A percentile compares a stretch with the other conserved stretches of the same genome.
phyloP scores from a whole-genome alignment of 2,113 vertebrate genomes.

The Sakesphorus luctuosus region DNA sequence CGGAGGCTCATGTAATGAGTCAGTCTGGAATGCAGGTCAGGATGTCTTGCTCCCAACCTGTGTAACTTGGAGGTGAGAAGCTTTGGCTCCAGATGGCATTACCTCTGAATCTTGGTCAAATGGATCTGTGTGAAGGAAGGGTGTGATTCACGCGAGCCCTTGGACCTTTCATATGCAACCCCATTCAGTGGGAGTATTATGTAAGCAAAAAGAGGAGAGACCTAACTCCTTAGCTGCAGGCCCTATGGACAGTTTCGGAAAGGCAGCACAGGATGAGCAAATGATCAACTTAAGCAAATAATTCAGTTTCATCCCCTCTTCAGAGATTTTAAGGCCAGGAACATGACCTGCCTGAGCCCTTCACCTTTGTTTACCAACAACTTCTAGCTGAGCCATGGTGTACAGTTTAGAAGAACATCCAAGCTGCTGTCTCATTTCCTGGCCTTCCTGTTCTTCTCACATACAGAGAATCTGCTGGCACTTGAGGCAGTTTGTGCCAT shows the following conservation, averaged over 20 bases:
- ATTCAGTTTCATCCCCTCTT: not conserved
- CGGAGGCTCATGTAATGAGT: not conserved
- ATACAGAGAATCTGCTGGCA: not conserved
- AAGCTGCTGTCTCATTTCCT: not conserved
- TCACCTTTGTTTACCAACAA: not conserved
- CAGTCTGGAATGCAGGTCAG: not conserved
- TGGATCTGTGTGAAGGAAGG: not conserved
- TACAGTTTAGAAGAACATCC: not conserved
- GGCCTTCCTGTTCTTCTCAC: not conserved
- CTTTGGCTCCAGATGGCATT: not conserved
- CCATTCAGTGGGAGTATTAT: not conserved
- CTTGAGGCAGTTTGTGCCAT: not conserved
- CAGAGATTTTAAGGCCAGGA: not conserved
- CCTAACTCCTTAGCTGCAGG: not conserved
- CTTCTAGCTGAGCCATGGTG: not conserved
- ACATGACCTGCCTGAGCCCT: not conserved
- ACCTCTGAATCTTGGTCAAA: not conserved
- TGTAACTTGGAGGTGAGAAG: not conserved
- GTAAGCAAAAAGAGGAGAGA: not conserved
- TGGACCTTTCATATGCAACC: not conserved
- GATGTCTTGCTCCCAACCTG: not conserved
- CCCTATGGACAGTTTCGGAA: not conserved
- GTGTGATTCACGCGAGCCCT: not conserved
- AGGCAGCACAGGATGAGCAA: not conserved
- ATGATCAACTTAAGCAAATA: not conserved